These are phyloP conservation scores for Adrianichthys oophorus DNA, from an alignment of 2,797 vertebrate genomes.

Conservation along the genomic window DNA sequence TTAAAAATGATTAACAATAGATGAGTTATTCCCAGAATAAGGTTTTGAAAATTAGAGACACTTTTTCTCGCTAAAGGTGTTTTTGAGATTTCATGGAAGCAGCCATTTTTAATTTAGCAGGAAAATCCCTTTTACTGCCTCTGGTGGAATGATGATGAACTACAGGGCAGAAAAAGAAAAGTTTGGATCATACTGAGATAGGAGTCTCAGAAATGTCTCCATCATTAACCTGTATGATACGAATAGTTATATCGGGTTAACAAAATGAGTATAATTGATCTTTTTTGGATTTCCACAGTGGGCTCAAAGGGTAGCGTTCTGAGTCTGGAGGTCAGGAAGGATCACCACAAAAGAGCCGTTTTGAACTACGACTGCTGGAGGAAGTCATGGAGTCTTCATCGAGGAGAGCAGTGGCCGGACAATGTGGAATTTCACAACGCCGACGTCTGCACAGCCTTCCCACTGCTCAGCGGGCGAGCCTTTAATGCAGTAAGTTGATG, in stretches of 20 bases:
- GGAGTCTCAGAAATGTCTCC: too few relatives aligned
- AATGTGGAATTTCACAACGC: slow-evolving; percentile 85
- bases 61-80: too few relatives aligned
- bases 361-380: slow-evolving; percentile 85
- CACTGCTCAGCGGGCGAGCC: slow-evolving; percentile 75
- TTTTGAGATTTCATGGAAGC: too few relatives aligned
- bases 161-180: too few relatives aligned
- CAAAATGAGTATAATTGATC: not conserved
- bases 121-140: too few relatives aligned
- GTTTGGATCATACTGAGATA: too few relatives aligned
- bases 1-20: too few relatives aligned
- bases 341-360: slow-evolving; percentile 82
- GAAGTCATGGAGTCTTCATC: slow-evolving; percentile 79
- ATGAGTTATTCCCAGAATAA: too few relatives aligned
- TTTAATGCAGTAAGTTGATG: slow-evolving; percentile 83
- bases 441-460: slow-evolving; percentile 77
- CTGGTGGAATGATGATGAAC: too few relatives aligned
- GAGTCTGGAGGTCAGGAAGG: slow-evolving; percentile 88
- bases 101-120: too few relatives aligned
- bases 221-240: not conserved
- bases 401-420: slow-evolving; percentile 84
- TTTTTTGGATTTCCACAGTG: slow-evolving; percentile 67
- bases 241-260: not conserved
- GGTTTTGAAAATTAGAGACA: too few relatives aligned
- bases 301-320: slow-evolving; percentile 83